Conservation (phyloP, 2,113 vertebrate genomes). For the Andinoacara biseriatus region DNA sequence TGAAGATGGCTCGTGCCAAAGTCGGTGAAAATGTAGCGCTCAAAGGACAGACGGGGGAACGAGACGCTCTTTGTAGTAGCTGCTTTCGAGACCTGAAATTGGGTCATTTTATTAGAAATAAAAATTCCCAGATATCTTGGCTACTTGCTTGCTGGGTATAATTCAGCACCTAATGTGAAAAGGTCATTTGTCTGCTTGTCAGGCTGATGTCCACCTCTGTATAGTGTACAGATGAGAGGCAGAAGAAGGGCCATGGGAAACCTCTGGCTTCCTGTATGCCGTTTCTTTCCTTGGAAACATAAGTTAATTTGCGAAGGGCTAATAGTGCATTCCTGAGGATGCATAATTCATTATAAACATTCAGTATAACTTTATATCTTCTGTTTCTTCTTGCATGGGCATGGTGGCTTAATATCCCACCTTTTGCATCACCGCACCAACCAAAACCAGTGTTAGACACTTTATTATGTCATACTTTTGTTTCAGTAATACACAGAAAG, state of each 20-base stretch:
- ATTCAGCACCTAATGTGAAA: neutral
- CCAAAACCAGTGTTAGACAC: constrained; percentile 2
- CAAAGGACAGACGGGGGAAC: neutral
- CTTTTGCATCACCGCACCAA: constrained; percentile 4
- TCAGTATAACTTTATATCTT: constrained; percentile 33
- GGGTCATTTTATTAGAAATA: rapidly evolving
- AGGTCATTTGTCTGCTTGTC: neutral
- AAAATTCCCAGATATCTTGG: neutral
- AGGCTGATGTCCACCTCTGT: constrained; percentile 1
- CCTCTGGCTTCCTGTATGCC: neutral
- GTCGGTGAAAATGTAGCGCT: constrained; percentile 37
- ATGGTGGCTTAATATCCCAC: constrained; percentile 2
- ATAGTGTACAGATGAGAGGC: constrained; percentile 39
- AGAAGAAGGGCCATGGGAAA: neutral
- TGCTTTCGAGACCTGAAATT: constrained; percentile 13
- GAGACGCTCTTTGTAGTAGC: neutral
- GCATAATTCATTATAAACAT: constrained; percentile 51
- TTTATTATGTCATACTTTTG: neutral
- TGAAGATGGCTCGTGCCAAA: constrained; percentile 37
- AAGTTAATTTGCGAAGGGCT: constrained; percentile 78
- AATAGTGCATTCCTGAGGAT: constrained; percentile 54
- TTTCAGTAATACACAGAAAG: neutral
- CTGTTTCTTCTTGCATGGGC: constrained; percentile 35
- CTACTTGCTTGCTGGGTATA: neutral
- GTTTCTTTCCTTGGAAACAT: constrained; percentile 7